Evolutionary conservation across 2,888 invertebrate genomes (phyloP), one percentile per base, ranked within the genome.

Genomic region (Drosophila dives): DNA sequence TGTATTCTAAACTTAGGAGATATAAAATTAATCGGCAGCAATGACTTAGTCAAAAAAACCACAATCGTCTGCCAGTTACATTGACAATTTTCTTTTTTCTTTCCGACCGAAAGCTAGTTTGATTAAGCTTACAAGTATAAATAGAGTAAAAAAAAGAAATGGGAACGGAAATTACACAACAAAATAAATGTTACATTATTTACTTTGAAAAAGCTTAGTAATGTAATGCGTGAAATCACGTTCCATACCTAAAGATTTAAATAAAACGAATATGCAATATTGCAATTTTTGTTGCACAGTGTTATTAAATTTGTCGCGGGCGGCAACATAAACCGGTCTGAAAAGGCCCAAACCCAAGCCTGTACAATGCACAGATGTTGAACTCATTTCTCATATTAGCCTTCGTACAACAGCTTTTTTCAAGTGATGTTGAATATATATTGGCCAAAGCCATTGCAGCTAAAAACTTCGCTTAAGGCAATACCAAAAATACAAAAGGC

Each of bases 311-410:
- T 74, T 64, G 76, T 76, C 75, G 85, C 74, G 88, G 85, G 88
- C 82, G 88, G 88, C 75, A 87, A 81, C 88, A 79, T 76, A 87
- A 83, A 83, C 88, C 66, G 76, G 88, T 87, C 87, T 81, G 67
- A 67, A 61, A 49, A 71, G 64, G 69, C 72, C 77, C 55, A 70
- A 72, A 56, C 67, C 72, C 69, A 78, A 72, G 66, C 74, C 70
- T 71, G 80, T 80, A 80, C 53, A 79, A 69, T 67, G 74, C 75
- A 66, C 85, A 84, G 82, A 86, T 83, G 82, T 78, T 83, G 82
- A 72, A 84, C 85, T 81, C 78, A 83, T 84, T 83, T 72, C 73
- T 78, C 67, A 80, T 75, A 77, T 81, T 83, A 72, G 80, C 72
- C 81, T 77, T 64, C 68, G 72, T 65, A 54, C 68, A 59, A 60